Evolutionary conservation across 2,113 vertebrate genomes (phyloP).

Genomic region (Bostrychus sinensis): DNA sequence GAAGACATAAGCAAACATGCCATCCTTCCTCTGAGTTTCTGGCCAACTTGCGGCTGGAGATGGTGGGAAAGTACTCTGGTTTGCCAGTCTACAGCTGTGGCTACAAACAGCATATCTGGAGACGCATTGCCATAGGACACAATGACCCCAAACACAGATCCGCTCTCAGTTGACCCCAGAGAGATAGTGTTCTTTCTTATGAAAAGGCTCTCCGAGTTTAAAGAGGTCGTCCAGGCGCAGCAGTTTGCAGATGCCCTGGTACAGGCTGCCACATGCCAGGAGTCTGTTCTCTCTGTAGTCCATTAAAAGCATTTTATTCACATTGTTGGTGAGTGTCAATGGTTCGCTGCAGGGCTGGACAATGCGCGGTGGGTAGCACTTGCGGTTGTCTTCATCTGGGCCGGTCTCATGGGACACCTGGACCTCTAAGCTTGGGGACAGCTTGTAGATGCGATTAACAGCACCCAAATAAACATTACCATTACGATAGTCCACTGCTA

Average conservation of each 20-base stretch:
- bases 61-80: slow-evolving; percentile 98
- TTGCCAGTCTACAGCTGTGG: slow-evolving; percentile 96
- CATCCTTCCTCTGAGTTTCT: slow-evolving; percentile 95
- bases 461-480: slow-evolving; percentile 96
- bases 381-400: slow-evolving; percentile 96
- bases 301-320: slow-evolving; percentile 98
- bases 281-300: slow-evolving; percentile 96
- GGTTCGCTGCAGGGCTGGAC: slow-evolving; percentile 96
- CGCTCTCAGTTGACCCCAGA: slow-evolving; percentile 96
- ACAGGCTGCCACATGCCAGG: slow-evolving; percentile 95
- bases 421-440: slow-evolving; percentile 88
- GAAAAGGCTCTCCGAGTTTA: slow-evolving; percentile 96
- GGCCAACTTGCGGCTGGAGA: slow-evolving; percentile 94
- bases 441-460: slow-evolving; percentile 97
- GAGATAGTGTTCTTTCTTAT: slow-evolving; percentile 98
- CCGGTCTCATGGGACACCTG: slow-evolving; percentile 93
- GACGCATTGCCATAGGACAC: slow-evolving; percentile 92
- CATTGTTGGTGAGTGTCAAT: slow-evolving; percentile 90
- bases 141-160: slow-evolving; percentile 96
- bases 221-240: slow-evolving; percentile 96
- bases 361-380: slow-evolving; percentile 96
- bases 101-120: slow-evolving; percentile 95
- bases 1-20: slow-evolving; percentile 98
- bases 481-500: slow-evolving; percentile 93
- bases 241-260: slow-evolving; percentile 98